Evolutionary conservation across 1,140 invertebrate genomes (phyloP), one percentile per base, ranked within the genome.

Genomic region (Meteorus sp.): DNA sequence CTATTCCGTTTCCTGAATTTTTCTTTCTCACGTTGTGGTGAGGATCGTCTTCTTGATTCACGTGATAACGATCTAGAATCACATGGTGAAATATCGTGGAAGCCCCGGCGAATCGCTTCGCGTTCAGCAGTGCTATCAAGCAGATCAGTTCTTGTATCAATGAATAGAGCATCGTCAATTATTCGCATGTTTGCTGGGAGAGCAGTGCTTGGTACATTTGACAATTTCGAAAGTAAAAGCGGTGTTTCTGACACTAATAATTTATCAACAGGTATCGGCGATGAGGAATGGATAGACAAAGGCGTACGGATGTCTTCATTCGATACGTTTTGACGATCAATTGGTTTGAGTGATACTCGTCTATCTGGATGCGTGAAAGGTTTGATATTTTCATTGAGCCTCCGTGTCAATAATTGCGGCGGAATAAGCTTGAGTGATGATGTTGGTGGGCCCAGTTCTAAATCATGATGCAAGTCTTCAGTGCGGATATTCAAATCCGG

Each of bases 381-480:
- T 19, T 51, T 47, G 9, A 33, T 39, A 2, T 31, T 25, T 0
- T 54, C 51, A 3, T 7, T 37, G n/a, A 33, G 27, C 51, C 51
- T 60, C 25, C 71, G 67, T 11, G 75, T 62, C 13, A 74, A 27
- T 2, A 79, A 56, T 23, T 78, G 76, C 25, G 78, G 76, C 3
- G 77, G 71, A 9, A 78, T 67, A 3, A 78, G 60, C 58, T 78
- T 78, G 1, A 78, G 45, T 0, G 58, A 11, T n/a, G 47, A 63
- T 39, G 68, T 63, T 0, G 20, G 1, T 63, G 61, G 5, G 33
- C 67, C 62, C 19, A 33, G 35, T 27, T 48, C 56, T 20, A 20
- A 41, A 39, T 61, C 48, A 9, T 50, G 2, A 27, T 43, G 48
- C 6, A 39, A 4, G 35, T 39, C 35, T 11, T 39, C 35, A 8